Conservation (phyloP, 1,140 invertebrate species). For the Oedothorax gibbosus region DNA sequence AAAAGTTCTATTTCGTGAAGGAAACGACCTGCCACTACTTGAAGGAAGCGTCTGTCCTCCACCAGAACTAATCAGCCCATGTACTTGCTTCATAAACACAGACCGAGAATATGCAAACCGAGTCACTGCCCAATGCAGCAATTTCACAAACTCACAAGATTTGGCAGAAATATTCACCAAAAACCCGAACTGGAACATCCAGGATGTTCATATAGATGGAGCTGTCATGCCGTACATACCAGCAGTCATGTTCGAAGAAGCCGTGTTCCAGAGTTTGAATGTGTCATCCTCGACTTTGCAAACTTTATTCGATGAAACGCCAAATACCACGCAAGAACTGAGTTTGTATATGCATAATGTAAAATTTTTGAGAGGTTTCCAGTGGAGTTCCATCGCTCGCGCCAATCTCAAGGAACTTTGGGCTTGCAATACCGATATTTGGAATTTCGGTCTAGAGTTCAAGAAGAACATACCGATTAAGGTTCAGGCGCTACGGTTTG, state of each 20-base stretch:
- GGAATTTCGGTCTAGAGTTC: background rate
- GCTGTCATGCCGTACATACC: background rate
- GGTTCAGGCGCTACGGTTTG: conserved; percentile 1
- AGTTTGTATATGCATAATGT: background rate
- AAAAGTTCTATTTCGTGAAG: background rate
- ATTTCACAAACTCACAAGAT: background rate
- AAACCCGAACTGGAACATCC: conserved; percentile 3
- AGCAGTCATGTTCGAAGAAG: background rate
- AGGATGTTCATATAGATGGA: conserved; percentile 5
- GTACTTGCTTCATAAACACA: background rate
- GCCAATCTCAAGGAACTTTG: background rate
- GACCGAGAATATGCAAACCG: background rate
- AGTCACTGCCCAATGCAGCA: background rate
- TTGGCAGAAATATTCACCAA: background rate
- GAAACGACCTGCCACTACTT: background rate
- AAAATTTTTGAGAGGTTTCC: background rate
- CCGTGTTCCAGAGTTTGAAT: conserved; percentile 5
- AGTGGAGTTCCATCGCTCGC: background rate
- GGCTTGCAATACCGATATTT: background rate
- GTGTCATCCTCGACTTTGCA: background rate
- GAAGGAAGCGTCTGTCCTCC: background rate
- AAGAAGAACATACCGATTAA: background rate
- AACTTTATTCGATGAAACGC: conserved; percentile 1
- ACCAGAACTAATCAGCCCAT: background rate
- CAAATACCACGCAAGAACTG: background rate